Base-by-base conservation (phyloP, 2,888 invertebrate genomes). In the Panzeria rudis region DNA sequence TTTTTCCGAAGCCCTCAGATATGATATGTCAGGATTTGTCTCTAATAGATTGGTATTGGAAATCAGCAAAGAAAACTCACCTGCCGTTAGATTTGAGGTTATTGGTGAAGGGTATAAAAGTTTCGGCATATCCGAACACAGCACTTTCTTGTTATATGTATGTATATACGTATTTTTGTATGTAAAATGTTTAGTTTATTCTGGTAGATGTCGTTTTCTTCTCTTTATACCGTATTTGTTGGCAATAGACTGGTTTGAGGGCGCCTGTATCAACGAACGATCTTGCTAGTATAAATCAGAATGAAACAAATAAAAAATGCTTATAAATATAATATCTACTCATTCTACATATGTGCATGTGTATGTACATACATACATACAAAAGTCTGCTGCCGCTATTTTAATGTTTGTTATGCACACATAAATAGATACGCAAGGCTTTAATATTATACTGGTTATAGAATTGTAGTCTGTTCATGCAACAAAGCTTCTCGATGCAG, bases 171-270 rank as follows among this genome's bases (percentile, higher is more conserved):
- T 11, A 3, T 54, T 20, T 35, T 61, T 62, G 41, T 38, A 41
- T 20, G 20, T 15, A 44, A 25, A 15, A 25, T 54, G 11, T 25
- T 54, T 54, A 13, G 25, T 35, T 35, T 61, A 23, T 20, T 72
- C 7, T 35, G 0, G 17, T 13, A 52, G 35, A 61, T 38, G 35
- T 61, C 29, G n/a, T 56, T 61, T 52, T 23, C 8, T 44, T 52
- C 15, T 73, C 8, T 11, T 50, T 56, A 25, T 29, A 32, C 2
- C 7, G 32, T 56, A 13, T 23, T 61, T 72, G 25, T 15, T 44
- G 13, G 17, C n/a, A 69, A 17, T 17, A 84, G 47, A 81, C 77
- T 75, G 77, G 81, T 78, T 81, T 73, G 50, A 73, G 62, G 77
- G 84, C 81, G 84, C 73, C 69, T 56, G 17, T 44, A 61, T 38